These are phyloP conservation scores for Acipenser oxyrinchus DNA, from an alignment of 2,797 vertebrate genomes.

Conservation along the genomic window DNA sequence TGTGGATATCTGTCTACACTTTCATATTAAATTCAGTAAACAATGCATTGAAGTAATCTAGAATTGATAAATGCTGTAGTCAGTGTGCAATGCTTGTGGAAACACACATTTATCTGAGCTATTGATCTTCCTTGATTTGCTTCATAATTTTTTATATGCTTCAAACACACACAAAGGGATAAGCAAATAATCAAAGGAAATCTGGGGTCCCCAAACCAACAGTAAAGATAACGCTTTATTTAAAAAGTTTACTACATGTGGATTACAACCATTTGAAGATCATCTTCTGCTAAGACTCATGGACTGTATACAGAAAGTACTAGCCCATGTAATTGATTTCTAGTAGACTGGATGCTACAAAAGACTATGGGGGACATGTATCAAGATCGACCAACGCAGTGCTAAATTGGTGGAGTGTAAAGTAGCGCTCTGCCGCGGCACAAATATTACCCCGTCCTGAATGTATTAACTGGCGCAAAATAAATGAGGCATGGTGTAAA, in stretches of 20 bases:
- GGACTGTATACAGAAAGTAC: not conserved
- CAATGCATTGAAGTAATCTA: slow-evolving; percentile 34
- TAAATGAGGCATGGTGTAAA: too few relatives aligned
- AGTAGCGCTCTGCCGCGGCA: too few relatives aligned
- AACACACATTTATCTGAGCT: slow-evolving; percentile 60
- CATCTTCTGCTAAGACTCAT: not conserved
- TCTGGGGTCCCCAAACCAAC: too few relatives aligned
- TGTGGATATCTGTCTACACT: slow-evolving; percentile 20
- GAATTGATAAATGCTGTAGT: slow-evolving; percentile 18
- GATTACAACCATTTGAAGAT: not conserved
- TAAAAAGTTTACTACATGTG: not conserved
- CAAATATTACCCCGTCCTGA: too few relatives aligned
- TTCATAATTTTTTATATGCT: slow-evolving; percentile 43
- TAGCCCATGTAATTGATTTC: slow-evolving; percentile 2
- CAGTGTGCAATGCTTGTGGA: slow-evolving; percentile 48
- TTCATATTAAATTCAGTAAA: slow-evolving; percentile 37
- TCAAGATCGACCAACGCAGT: too few relatives aligned
- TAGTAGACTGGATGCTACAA: not conserved
- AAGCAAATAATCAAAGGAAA: slow-evolving; percentile 21
- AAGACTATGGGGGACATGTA: not conserved
- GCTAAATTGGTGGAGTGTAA: too few relatives aligned
- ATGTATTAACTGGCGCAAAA: too few relatives aligned
- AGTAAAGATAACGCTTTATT: not conserved
- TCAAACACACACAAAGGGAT: slow-evolving; percentile 38
- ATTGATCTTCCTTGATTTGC: slow-evolving; percentile 57